These are phyloP conservation scores for Pilophorus perplexus DNA, from an alignment of 2,888 invertebrate genomes.

Conservation along the genomic window DNA sequence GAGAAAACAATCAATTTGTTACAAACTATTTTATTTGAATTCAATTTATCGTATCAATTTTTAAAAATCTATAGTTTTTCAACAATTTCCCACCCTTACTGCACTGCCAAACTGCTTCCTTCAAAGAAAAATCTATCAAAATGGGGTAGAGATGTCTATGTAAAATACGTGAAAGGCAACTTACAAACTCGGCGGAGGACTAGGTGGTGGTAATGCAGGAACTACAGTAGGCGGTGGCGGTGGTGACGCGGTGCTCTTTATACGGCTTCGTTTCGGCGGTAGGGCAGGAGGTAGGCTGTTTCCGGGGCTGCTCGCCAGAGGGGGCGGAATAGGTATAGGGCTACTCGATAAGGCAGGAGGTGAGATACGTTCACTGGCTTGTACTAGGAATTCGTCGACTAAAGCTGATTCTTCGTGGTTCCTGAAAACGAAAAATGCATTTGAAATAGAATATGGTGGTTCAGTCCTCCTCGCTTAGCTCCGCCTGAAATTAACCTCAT, in stretches of 20 bases:
- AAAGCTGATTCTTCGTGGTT: constrained; percentile 32
- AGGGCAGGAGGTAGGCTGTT: constrained; percentile 59
- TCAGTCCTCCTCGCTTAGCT: too few species aligned
- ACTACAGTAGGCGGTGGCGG: constrained; percentile 49
- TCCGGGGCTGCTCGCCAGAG: not conserved
- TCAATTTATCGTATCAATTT: too few species aligned
- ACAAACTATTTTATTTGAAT: too few species aligned
- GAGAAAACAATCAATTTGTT: too few species aligned
- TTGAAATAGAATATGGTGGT: not conserved
- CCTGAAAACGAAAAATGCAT: constrained; percentile 2
- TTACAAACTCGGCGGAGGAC: constrained; percentile 32
- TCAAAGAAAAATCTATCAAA: too few species aligned
- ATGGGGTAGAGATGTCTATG: too few species aligned
- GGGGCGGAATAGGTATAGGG: not conserved
- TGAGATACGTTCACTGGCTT: constrained; percentile 7
- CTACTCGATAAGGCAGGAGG: constrained; percentile 11
- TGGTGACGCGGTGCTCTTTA: constrained; percentile 42
- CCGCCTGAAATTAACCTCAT: not conserved
- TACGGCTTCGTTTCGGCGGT: constrained; percentile 60
- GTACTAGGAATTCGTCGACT: constrained; percentile 30
- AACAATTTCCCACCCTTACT: too few species aligned
- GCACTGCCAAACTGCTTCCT: too few species aligned
- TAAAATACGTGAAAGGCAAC: too few species aligned
- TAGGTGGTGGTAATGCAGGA: constrained; percentile 37
- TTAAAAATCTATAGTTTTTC: too few species aligned